These are phyloP conservation scores for Corbicula japonica DNA, from an alignment of 2,888 invertebrate genomes.

Conservation along the genomic window DNA sequence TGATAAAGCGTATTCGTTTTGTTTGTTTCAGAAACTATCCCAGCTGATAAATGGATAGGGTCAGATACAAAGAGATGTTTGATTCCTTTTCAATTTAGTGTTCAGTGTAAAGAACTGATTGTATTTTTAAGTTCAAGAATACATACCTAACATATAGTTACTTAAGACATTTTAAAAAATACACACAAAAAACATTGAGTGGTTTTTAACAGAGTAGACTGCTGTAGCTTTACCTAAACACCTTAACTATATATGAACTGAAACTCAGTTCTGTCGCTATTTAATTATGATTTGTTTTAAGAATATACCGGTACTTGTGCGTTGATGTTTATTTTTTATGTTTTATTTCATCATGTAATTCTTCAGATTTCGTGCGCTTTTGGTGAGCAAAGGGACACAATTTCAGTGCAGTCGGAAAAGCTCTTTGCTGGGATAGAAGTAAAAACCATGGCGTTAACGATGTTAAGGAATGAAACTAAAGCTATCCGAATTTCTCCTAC, in stretches of 20 bases:
- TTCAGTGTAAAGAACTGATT: too few species aligned
- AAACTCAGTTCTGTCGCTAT: background rate
- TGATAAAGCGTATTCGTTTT: too few species aligned
- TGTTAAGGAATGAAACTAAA: slow-evolving; percentile 19
- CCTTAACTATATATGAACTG: background rate
- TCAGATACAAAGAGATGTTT: too few species aligned
- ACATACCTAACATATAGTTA: too few species aligned
- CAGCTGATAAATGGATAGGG: too few species aligned
- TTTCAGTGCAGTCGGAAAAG: background rate
- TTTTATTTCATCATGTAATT: background rate
- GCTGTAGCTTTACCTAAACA: background rate
- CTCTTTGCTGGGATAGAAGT: slow-evolving; percentile 18
- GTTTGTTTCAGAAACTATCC: too few species aligned
- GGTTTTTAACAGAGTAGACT: background rate
- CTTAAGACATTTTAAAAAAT: too few species aligned
- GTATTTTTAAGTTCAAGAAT: too few species aligned
- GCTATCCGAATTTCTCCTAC: slow-evolving; percentile 1
- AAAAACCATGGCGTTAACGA: background rate
- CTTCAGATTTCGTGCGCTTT: slow-evolving; percentile 12
- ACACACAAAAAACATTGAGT: too few species aligned
- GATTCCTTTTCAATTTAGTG: too few species aligned
- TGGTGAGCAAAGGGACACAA: background rate
- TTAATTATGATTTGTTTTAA: background rate
- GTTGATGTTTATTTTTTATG: background rate
- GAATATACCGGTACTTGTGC: background rate